Evolutionary conservation across 2,797 vertebrate species (phyloP).

Genomic region (Sus cebifrons): DNA sequence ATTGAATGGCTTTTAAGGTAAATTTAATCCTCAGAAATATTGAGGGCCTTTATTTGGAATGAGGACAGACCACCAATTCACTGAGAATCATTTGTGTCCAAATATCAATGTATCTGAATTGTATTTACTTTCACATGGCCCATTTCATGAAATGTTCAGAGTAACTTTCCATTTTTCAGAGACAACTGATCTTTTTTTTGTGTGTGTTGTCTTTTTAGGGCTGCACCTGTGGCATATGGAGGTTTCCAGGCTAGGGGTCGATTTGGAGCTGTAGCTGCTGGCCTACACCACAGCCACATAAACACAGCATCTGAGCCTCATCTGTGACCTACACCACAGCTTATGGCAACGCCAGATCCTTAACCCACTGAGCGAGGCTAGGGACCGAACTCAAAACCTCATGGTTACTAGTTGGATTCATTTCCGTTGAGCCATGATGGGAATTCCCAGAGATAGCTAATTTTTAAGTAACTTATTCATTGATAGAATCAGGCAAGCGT

Average conservation of each 20-base stretch:
- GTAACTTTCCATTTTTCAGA: conserved; percentile 51
- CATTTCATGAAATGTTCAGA: conserved; percentile 60
- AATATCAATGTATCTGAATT: conserved; percentile 54
- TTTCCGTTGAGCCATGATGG: no score
- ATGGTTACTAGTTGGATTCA: no score
- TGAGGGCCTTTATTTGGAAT: conserved; percentile 22
- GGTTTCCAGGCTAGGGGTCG: no score
- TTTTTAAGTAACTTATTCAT: conserved; percentile 62
- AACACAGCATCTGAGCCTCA: no score
- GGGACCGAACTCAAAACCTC: no score
- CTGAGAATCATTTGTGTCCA: conserved; percentile 56
- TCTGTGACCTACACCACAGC: no score
- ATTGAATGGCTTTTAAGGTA: not conserved
- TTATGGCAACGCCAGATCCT: no score
- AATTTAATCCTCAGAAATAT: conserved; percentile 57
- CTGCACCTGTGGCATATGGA: no score
- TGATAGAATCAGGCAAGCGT: conserved; percentile 59
- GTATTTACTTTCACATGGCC: conserved; percentile 36
- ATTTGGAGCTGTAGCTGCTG: no score
- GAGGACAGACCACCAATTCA: not conserved
- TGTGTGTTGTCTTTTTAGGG: no score
- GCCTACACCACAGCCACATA: no score
- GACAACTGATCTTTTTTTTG: conserved; percentile 25
- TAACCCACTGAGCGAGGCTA: no score
- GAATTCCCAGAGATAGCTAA: conserved; percentile 1